phyloP scores from a whole-genome alignment of 2,888 invertebrate species.

The Epistrophella euchroma region DNA sequence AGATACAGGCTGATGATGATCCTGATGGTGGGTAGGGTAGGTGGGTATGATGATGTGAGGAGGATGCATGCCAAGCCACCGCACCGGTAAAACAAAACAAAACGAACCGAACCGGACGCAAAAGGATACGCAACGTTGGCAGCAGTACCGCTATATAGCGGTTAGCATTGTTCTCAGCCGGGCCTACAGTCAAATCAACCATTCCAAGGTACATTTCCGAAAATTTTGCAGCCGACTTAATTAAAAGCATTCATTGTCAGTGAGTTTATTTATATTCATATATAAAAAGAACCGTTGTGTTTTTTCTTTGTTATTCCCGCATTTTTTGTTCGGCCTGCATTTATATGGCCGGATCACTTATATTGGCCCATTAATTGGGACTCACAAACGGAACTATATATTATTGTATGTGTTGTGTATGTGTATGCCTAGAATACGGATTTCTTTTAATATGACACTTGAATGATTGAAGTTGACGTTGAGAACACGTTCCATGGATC shows the following conservation, averaged over 20 bases:
- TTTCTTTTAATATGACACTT: conserved; percentile 71
- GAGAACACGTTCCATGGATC: conserved; percentile 43
- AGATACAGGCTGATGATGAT: conserved; percentile 44
- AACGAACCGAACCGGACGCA: background rate
- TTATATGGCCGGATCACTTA: conserved; percentile 42
- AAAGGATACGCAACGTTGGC: conserved; percentile 21
- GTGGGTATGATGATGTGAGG: background rate
- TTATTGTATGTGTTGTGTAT: background rate
- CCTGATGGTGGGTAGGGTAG: conserved; percentile 11
- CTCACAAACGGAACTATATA: conserved; percentile 47
- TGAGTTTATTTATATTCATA: conserved; percentile 10
- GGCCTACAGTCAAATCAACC: conserved; percentile 28
- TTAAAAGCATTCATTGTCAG: conserved; percentile 55
- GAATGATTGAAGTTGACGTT: conserved; percentile 69
- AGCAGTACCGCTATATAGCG: background rate
- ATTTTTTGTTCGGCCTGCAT: conserved; percentile 26
- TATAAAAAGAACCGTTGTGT: background rate
- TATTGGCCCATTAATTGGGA: conserved; percentile 68
- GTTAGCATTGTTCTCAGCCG: conserved; percentile 31
- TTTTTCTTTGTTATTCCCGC: conserved; percentile 14
- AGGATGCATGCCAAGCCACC: conserved; percentile 1
- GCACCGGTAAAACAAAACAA: conserved; percentile 3
- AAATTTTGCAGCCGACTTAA: conserved; percentile 56
- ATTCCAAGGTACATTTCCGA: conserved; percentile 45
- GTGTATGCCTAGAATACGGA: conserved; percentile 57